phyloP scores from a whole-genome alignment of 2,888 invertebrate genomes.

The Tribolium freemani region DNA sequence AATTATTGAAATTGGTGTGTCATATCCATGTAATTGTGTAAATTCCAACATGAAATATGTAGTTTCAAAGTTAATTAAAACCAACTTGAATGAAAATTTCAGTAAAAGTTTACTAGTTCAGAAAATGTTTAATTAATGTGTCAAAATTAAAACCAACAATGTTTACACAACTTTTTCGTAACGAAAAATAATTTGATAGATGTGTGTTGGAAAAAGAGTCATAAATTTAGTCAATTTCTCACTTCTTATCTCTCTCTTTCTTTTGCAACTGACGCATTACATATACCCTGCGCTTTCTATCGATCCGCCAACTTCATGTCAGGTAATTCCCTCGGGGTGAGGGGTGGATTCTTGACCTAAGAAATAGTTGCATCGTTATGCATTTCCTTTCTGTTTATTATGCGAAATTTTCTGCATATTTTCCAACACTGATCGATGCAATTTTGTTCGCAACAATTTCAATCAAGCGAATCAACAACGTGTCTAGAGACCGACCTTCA shows the following conservation, averaged over 20 bases:
- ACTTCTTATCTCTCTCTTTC: background rate
- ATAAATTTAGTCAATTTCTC: background rate
- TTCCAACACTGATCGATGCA: background rate
- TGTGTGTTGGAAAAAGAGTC: background rate
- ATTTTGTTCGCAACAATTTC: background rate
- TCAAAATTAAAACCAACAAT: too few relatives aligned
- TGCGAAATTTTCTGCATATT: background rate
- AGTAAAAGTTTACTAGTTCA: background rate
- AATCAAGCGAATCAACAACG: background rate
- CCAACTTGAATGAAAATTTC: background rate
- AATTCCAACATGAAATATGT: background rate
- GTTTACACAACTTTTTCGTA: too few relatives aligned
- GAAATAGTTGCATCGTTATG: background rate
- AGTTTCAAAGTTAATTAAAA: background rate
- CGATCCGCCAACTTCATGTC: conserved; percentile 6
- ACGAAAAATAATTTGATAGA: background rate
- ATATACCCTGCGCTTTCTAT: background rate
- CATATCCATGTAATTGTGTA: too few relatives aligned
- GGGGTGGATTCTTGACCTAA: conserved; percentile 9
- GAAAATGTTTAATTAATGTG: too few relatives aligned
- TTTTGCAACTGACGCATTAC: background rate
- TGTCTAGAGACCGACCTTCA: too few relatives aligned
- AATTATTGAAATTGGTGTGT: background rate
- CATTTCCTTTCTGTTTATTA: background rate
- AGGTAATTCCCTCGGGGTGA: background rate